Evolutionary conservation across 2,113 vertebrate species (phyloP), one percentile per base, ranked within the genome.

Genomic region (Pangasianodon gigas): DNA sequence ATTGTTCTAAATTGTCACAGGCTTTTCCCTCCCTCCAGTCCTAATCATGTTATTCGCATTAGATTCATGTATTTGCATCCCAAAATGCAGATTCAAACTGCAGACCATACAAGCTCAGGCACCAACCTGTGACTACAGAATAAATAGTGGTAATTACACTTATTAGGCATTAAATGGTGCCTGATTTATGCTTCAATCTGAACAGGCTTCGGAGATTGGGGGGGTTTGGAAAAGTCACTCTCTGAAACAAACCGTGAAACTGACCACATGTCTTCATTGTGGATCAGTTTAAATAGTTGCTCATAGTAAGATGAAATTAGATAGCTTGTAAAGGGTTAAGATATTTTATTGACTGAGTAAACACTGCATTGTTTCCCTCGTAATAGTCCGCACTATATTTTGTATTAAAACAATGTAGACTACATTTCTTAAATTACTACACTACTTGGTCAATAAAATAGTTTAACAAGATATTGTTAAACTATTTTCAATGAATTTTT

Each of bases 101-200:
- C 62, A 7, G 26, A 52, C 48, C 52, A 9, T 87, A 60, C 19
- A n/a, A 79, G 32, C 41, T 67, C 65, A 26, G 65, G 32, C 69
- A 77, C 24, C 46, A 77, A 87, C 71, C 10, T 18, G 26, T 58
- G 41, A n/a, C 21, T 29, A 32, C 44, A 67, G 44, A 85, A 86
- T 69, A 58, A 60, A 26, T 41, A 60, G 32, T 6, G 3, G 54
- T 84, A 84, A 84, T 60, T 58, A 41, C 37, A 41, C 32, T 84
- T 60, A 58, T 84, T 84, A 58, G 81, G 54, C 54, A 84, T 58
- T 60, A 60, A 82, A 58, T 84, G 54, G 29, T 37, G 80, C 51
- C n/a, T 37, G 51, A 54, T 32, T n/a, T 54, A 56, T 82, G 56
- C 51, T 56, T 56, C 52, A 81, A 54, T 54, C 29, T 32, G 48